phyloP scores from a whole-genome alignment of 1,140 invertebrate genomes.

The Ctenoplectra terminalis region DNA sequence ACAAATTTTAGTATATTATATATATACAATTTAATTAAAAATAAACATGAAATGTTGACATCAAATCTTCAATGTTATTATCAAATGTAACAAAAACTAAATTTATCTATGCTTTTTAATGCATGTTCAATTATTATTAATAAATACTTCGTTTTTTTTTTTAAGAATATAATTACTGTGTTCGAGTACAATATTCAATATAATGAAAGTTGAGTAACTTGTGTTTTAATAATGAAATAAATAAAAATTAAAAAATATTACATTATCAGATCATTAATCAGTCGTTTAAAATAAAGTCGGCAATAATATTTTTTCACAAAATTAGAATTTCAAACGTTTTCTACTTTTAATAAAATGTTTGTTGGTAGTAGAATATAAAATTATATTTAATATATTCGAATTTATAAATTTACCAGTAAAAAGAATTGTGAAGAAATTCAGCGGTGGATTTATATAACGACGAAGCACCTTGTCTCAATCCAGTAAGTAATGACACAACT shows the following conservation, averaged over 20 bases:
- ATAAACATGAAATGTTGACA: neutral
- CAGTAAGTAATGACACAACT: constrained; percentile 81
- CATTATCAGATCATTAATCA: constrained; percentile 1
- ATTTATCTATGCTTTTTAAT: constrained; percentile 8
- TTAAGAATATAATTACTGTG: no score
- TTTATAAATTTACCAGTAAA: constrained; percentile 79
- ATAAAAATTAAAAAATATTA: constrained; percentile 5
- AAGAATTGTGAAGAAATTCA: constrained; percentile 81
- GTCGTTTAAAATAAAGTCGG: constrained; percentile 12
- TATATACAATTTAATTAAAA: constrained; percentile 30
- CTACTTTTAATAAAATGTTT: neutral
- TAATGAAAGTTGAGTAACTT: constrained; percentile 23
- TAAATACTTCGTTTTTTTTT: no score
- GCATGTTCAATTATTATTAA: neutral
- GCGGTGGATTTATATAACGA: constrained; percentile 81
- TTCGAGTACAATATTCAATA: constrained; percentile 20
- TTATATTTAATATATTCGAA: constrained; percentile 29
- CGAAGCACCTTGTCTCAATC: constrained; percentile 81
- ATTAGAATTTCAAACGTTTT: constrained; percentile 13
- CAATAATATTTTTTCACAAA: constrained; percentile 5
- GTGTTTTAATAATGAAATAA: neutral
- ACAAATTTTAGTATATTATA: constrained; percentile 27
- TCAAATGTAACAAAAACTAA: constrained; percentile 29
- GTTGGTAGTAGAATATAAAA: constrained; percentile 38
- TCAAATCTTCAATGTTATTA: constrained; percentile 7